A percentile compares a stretch with the other conserved stretches of the same genome.
phyloP scores from a whole-genome alignment of 2,888 invertebrate genomes.

The Volucella inflata region DNA sequence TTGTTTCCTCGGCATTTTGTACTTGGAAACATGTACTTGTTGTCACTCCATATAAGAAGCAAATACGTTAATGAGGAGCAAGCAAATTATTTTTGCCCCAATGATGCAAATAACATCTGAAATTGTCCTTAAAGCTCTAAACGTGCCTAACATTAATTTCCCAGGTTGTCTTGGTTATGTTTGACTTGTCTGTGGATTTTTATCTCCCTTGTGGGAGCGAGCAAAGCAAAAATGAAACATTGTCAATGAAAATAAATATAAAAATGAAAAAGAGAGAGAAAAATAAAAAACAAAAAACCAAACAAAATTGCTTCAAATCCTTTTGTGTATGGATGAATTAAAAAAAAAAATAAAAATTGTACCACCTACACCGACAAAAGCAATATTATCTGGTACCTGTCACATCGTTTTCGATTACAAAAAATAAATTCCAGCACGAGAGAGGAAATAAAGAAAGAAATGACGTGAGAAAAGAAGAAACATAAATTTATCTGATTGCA shows the following conservation, averaged over 20 bases:
- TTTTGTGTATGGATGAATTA: slow-evolving; percentile 5
- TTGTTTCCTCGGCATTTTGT: slow-evolving; percentile 1
- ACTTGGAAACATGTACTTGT: not conserved
- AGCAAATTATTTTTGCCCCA: slow-evolving; percentile 2
- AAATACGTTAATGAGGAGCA: slow-evolving; percentile 20
- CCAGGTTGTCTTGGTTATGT: too few relatives aligned
- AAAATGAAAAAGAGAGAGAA: not conserved
- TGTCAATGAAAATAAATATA: not conserved
- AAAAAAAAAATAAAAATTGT: slow-evolving; percentile 8
- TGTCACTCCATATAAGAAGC: not conserved
- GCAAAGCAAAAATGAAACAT: slow-evolving; percentile 3
- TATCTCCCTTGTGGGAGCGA: not conserved
- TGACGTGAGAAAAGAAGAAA: slow-evolving; percentile 12
- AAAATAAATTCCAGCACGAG: not conserved
- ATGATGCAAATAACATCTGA: not conserved
- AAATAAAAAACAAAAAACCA: not conserved
- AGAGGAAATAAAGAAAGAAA: not conserved
- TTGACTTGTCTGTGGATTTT: too few relatives aligned
- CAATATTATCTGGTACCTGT: slow-evolving; percentile 62
- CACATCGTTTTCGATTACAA: slow-evolving; percentile 51
- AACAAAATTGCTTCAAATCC: slow-evolving; percentile 23
- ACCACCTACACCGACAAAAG: slow-evolving; percentile 22
- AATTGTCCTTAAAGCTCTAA: too few relatives aligned
- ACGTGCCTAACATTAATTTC: too few relatives aligned
- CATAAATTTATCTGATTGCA: slow-evolving; percentile 62